Evolutionary conservation across 1,140 invertebrate genomes (phyloP), one percentile per base, ranked within the genome.

Genomic region (Odontomachus brunneus): DNA sequence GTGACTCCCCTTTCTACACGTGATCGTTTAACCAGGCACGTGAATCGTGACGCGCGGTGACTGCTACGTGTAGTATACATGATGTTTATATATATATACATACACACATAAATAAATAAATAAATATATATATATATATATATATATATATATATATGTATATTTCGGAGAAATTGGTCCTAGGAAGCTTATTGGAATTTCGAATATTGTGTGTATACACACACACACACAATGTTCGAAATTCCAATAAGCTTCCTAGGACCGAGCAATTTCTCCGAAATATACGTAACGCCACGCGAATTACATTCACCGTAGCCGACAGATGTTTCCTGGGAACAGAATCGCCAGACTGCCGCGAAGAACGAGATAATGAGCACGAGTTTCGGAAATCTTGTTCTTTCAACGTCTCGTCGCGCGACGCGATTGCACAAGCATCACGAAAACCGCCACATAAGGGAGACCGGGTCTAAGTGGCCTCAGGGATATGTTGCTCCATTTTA

Each of bases 1-100:
- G 83, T 83, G 81, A 83, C 86, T 84, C 85, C 81, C 81, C 89
- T 88, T 88, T 89, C 74, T 83, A 84, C 83, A 84, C 88, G 84
- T 83, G 87, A 89, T 87, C 88, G 82, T 85, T 89, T 88, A 88
- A 85, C 53, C 76, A 48, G 29, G 85, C 87, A 78, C 83, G 86
- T 81, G 80, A 88, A 88, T 85, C 78, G 76, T 78, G 75, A 84
- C 49, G 85, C 76, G 57, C 38, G 15, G 22, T n/a, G 4, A 44
- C 19, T 51, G 19, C 11, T 44, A 22, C 63, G 63, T 29, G 63
- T 5, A 33, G 29, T 33, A 5, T 33, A 33, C 29, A 12, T 29
- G 17, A 12, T 38, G 29, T 73, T 12, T 49, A 7, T 60, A 5
- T 3, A 5, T 14, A 7, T 4, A 48, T 14, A 22, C 11, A 22